Evolutionary conservation across 2,113 vertebrate species (phyloP).

Genomic region (Helogale parvula): DNA sequence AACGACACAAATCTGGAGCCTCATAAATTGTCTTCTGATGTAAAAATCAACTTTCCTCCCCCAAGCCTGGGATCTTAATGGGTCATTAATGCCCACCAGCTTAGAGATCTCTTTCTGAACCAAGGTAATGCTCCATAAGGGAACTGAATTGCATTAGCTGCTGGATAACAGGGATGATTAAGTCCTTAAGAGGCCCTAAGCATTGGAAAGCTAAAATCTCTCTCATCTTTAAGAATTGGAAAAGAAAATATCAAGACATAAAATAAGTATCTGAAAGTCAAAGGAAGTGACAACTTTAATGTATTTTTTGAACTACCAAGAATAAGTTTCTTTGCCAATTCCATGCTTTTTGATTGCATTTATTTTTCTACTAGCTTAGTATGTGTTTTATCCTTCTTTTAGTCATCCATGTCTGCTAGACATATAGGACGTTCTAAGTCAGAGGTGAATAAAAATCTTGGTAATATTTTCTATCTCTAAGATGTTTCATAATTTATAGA

Average conservation of each 20-base stretch:
- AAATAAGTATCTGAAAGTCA: slow-evolving; percentile 28
- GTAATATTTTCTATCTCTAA: background rate
- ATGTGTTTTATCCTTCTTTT: background rate
- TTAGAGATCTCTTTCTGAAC: background rate
- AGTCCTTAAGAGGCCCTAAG: background rate
- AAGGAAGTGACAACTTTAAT: background rate
- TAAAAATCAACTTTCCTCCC: background rate
- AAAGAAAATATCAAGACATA: slow-evolving; percentile 6
- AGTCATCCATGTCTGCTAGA: background rate
- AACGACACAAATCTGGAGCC: background rate
- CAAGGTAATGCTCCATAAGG: background rate
- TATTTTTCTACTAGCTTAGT: background rate
- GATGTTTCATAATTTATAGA: background rate
- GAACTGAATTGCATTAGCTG: background rate
- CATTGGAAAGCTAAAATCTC: slow-evolving; percentile 12
- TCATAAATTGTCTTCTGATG: background rate
- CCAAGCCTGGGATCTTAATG: background rate
- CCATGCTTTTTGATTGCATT: background rate
- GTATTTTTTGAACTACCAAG: slow-evolving; percentile 11
- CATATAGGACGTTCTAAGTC: background rate
- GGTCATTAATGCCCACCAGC: background rate
- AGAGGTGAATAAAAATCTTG: background rate
- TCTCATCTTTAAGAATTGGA: background rate
- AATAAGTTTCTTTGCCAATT: background rate
- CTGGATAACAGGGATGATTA: background rate